phyloP scores from a whole-genome alignment of 2,888 invertebrate genomes.

The Agrotis ipsilon region DNA sequence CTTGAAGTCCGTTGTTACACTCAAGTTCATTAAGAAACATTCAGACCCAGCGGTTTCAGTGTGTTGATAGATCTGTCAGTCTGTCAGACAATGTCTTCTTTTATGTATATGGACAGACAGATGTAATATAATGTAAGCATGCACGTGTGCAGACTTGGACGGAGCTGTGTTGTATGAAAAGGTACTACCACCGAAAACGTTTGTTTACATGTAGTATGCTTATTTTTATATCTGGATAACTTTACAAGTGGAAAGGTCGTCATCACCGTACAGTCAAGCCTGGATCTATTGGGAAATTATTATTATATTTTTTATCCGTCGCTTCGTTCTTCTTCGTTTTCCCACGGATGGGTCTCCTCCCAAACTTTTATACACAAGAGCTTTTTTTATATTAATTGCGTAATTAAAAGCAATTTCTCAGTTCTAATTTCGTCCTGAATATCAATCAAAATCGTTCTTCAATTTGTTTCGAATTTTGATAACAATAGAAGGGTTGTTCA shows the following conservation, averaged over 20 bases:
- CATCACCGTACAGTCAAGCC: not conserved
- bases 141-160: too few species aligned
- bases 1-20: too few species aligned
- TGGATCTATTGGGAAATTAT: not conserved
- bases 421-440: not conserved
- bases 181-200: not conserved
- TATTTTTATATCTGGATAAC: not conserved
- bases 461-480: conserved; percentile 3
- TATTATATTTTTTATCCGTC: too few species aligned
- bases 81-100: too few species aligned
- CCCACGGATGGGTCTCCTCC: too few species aligned
- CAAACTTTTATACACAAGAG: too few species aligned
- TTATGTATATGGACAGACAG: too few species aligned
- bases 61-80: too few species aligned
- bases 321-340: too few species aligned
- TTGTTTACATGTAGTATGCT: not conserved
- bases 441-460: conserved; percentile 8
- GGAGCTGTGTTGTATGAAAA: not conserved
- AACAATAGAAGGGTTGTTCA: conserved; percentile 4
- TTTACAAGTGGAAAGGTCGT: not conserved
- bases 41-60: too few species aligned
- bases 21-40: too few species aligned
- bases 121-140: too few species aligned
- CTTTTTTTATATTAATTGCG: not conserved
- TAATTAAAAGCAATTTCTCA: not conserved